phyloP scores from a whole-genome alignment of 2,888 invertebrate species.

The Sesia bembeciformis region DNA sequence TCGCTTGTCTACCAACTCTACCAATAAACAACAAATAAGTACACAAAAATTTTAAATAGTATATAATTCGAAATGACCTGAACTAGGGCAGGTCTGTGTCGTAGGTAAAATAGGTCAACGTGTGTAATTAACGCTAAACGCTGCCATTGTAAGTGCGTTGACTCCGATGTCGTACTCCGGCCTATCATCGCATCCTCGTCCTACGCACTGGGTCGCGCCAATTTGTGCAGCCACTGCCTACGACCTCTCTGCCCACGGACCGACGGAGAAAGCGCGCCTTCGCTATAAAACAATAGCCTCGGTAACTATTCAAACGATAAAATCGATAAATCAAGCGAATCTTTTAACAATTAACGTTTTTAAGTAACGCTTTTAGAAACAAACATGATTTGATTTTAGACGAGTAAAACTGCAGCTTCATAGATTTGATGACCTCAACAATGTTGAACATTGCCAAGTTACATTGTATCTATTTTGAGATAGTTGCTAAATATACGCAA shows the following conservation, averaged over 20 bases:
- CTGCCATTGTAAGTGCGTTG: conserved; percentile 33
- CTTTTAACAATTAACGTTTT: too few relatives aligned
- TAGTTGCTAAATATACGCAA: not conserved
- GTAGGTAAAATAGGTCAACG: not conserved
- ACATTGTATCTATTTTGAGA: conserved; percentile 34
- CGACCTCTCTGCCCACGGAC: conserved; percentile 40
- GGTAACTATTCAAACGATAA: too few relatives aligned
- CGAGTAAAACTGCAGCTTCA: too few relatives aligned
- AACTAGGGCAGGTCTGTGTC: too few relatives aligned
- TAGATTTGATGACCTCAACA: conserved; percentile 27
- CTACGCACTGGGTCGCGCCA: conserved; percentile 51
- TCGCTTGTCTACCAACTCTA: too few relatives aligned
- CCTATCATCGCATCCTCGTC: conserved; percentile 53
- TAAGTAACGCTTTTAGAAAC: too few relatives aligned
- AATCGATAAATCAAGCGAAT: too few relatives aligned
- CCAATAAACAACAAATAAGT: too few relatives aligned
- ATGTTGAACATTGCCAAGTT: conserved; percentile 34
- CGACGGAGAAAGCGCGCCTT: conserved; percentile 18
- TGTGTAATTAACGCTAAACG: not conserved
- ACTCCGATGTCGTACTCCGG: conserved; percentile 25
- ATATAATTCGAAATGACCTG: too few relatives aligned
- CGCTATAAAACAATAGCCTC: not conserved
- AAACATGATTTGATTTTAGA: too few relatives aligned
- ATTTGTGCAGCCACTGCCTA: conserved; percentile 42
- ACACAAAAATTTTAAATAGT: too few relatives aligned